phyloP scores from a whole-genome alignment of 92 coral and sea anemone species.

The Porites rus region DNA sequence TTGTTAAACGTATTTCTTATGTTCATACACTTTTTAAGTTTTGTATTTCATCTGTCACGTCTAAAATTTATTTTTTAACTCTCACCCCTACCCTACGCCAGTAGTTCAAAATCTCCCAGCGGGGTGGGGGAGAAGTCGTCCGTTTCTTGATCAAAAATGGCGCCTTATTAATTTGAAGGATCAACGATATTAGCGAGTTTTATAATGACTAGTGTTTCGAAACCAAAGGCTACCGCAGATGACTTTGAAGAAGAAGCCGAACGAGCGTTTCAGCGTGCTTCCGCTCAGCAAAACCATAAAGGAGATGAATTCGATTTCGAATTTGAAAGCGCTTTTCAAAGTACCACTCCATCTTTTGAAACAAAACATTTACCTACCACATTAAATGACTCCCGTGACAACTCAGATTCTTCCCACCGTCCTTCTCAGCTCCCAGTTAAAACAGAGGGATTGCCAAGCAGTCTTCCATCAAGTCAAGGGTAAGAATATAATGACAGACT shows the following conservation, averaged over 20 bases:
- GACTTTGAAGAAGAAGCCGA: constrained; percentile 64
- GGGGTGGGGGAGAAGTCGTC: neutral
- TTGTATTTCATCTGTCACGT: neutral
- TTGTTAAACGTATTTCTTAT: no score
- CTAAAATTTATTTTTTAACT: neutral
- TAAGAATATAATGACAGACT: neutral
- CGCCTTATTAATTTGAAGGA: neutral
- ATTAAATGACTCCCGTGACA: neutral
- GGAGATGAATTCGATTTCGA: constrained; percentile 65
- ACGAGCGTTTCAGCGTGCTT: constrained; percentile 47
- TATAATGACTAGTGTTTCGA: constrained; percentile 18
- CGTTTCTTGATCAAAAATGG: constrained; percentile 19
- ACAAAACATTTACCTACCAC: neutral
- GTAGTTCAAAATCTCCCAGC: neutral
- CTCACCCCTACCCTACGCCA: neutral
- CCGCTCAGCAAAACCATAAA: constrained; percentile 34
- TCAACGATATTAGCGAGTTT: constrained; percentile 17
- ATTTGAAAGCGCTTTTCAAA: constrained; percentile 64
- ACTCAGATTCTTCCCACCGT: constrained; percentile 8
- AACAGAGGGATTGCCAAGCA: constrained; percentile 58
- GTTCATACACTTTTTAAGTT: no score
- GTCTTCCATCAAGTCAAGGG: constrained; percentile 67
- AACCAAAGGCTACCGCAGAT: constrained; percentile 20
- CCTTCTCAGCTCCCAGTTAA: constrained; percentile 42
- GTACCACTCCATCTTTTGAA: neutral